These are phyloP conservation scores for Phaedon cochleariae DNA, from an alignment of 2,888 invertebrate genomes.

Conservation along the genomic window DNA sequence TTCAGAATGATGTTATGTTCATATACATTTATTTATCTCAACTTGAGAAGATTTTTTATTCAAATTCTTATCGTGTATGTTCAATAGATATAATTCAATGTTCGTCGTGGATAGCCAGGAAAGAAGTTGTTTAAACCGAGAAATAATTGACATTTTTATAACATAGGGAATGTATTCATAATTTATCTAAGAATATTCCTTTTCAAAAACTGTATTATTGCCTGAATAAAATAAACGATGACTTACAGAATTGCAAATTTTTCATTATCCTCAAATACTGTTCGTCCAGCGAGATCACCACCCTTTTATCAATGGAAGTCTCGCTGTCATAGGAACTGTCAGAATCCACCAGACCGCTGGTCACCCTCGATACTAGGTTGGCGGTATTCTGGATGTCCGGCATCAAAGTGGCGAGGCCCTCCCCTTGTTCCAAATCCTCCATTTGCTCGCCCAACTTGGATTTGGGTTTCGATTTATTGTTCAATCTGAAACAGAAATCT, in stretches of 20 bases:
- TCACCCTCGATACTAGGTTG: slow-evolving; percentile 64
- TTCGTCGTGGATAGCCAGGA: too few relatives aligned
- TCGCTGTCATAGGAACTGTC: slow-evolving; percentile 57
- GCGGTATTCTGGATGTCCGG: slow-evolving; percentile 88
- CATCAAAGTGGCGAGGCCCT: slow-evolving; percentile 86
- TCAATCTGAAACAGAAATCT: slow-evolving; percentile 46
- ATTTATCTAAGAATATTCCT: too few relatives aligned
- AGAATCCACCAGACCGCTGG: slow-evolving; percentile 57
- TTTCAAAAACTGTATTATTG: too few relatives aligned
- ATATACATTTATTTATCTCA: too few relatives aligned
- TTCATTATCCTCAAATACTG: slow-evolving; percentile 89
- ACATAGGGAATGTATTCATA: too few relatives aligned
- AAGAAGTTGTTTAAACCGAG: too few relatives aligned
- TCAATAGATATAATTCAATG: too few relatives aligned
- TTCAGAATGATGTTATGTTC: too few relatives aligned
- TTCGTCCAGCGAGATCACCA: slow-evolving; percentile 72
- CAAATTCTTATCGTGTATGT: too few relatives aligned
- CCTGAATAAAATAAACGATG: slow-evolving; percentile 64
- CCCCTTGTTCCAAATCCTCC: slow-evolving; percentile 84
- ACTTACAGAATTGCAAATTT: slow-evolving; percentile 84
- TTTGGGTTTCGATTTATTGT: slow-evolving; percentile 52
- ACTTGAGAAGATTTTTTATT: too few relatives aligned
- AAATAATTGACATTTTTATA: too few relatives aligned
- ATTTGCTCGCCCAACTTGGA: slow-evolving; percentile 53
- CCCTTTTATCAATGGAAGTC: slow-evolving; percentile 62